These are phyloP conservation scores for Muntiacus reevesi DNA, from an alignment of 2,113 vertebrate genomes.

Conservation along the genomic window DNA sequence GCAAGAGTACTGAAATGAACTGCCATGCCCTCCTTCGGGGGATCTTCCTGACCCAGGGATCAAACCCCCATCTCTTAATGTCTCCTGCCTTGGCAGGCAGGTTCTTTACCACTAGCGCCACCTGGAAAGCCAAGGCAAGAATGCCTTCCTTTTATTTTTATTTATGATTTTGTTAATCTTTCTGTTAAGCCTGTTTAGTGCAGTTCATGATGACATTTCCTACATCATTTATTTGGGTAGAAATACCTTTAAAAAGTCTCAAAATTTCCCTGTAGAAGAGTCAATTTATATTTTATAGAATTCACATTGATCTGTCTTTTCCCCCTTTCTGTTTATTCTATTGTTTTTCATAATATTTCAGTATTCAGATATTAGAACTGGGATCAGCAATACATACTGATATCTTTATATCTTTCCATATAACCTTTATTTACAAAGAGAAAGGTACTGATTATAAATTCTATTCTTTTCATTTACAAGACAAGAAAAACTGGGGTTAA, in stretches of 20 bases:
- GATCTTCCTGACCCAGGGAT: neutral
- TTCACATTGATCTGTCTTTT: neutral
- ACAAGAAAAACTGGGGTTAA: neutral
- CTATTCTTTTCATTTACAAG: neutral
- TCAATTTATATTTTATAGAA: neutral
- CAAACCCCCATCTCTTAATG: neutral
- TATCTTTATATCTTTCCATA: neutral
- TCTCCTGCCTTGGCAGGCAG: neutral
- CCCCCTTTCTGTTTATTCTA: neutral
- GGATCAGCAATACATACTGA: neutral
- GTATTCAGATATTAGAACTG: neutral
- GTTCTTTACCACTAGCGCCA: neutral
- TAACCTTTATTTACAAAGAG: constrained; percentile 1
- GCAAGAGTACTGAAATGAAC: neutral
- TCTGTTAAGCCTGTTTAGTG: neutral
- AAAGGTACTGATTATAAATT: neutral
- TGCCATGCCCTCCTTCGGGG: neutral
- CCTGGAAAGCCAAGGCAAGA: neutral
- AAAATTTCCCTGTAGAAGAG: neutral
- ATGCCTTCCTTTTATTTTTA: neutral
- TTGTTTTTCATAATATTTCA: neutral
- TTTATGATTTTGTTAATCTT: constrained; percentile 2
- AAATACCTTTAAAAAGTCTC: neutral
- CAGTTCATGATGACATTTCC: neutral
- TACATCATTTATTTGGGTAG: neutral